Evolutionary conservation across 2,797 vertebrate genomes (phyloP), one percentile per base, ranked within the genome.

Genomic region (Labeo calbasu): DNA sequence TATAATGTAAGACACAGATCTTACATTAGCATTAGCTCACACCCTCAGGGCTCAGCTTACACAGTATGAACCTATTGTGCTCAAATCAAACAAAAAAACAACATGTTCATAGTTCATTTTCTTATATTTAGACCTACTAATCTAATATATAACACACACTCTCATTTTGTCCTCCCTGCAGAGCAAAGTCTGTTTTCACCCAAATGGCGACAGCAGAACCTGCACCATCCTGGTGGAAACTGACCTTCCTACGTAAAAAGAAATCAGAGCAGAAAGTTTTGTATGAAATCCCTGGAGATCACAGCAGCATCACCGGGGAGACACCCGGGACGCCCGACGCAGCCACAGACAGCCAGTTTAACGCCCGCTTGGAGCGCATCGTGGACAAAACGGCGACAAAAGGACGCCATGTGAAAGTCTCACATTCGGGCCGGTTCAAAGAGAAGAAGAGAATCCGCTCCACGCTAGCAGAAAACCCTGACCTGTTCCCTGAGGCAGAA

Each of bases 381-480:
- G 95, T 98, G 92, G 97, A 98, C 87, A 98, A 96, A 73, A 83
- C 91, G 0, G 94, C 70, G 86, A 94, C 91, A 15, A 97, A 95
- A 81, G 96, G 96, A 66, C 96, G 96, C 36, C 96, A 98, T 0
- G 96, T 98, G 79, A 97, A 96, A 78, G 97, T 98, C 63, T 98
- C 97, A 69, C 92, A 98, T 90, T 98, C 97, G 0, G 97, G 97
- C 0, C 96, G 97, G 68, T 98, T 97, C 86, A 98, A 97, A 86
- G 97, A 98, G 92, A 97, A 98, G 92, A 98, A 97, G 79, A 97
- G 95, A 87, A 94, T 97, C 12, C 88, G 97, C 9, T 88, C 94
- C 2, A 95, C 94, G 0, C 88, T 98, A 88, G 92, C 92, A 0
- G 96, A 97, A 87, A 96, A 96, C 57, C 95, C 96, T 7, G 92